Evolutionary conservation across 2,888 invertebrate genomes (phyloP).

Genomic region (Sesia bembeciformis): DNA sequence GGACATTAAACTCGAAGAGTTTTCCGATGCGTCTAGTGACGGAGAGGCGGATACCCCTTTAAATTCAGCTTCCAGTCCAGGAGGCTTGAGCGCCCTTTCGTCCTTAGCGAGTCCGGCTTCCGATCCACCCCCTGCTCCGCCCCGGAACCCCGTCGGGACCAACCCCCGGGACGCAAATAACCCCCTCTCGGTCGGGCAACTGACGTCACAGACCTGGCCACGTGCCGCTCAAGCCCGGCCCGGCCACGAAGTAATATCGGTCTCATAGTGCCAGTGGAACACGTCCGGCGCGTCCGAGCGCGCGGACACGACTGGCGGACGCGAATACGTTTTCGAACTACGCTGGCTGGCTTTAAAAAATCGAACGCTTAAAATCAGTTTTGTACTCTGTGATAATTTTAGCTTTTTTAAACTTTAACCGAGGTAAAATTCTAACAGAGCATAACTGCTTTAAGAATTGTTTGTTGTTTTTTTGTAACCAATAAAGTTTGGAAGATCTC

Average conservation of each 20-base stretch:
- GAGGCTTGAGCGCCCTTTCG: conserved; percentile 63
- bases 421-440: conserved; percentile 22
- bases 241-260: conserved; percentile 64
- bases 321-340: background rate
- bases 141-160: conserved; percentile 88
- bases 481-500: background rate
- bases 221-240: conserved; percentile 49
- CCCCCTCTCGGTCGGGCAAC: conserved; percentile 91
- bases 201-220: conserved; percentile 81
- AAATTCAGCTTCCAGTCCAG: conserved; percentile 65
- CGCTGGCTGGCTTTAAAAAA: conserved; percentile 1
- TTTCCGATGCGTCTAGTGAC: conserved; percentile 78
- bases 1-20: conserved; percentile 79
- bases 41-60: conserved; percentile 67
- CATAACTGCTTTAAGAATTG: conserved; percentile 4
- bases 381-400: conserved; percentile 19
- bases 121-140: conserved; percentile 72
- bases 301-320: conserved; percentile 3
- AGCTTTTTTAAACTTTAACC: conserved; percentile 14
- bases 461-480: background rate
- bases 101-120: conserved; percentile 85
- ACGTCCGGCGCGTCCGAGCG: conserved; percentile 15
- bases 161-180: conserved; percentile 95
- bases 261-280: conserved; percentile 53
- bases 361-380: background rate